Percentiles rank a stretch among this genome's conserved stretches.
These are phyloP conservation scores for Gryllus longicercus DNA, from an alignment of 2,888 invertebrate genomes.

Conservation along the genomic window DNA sequence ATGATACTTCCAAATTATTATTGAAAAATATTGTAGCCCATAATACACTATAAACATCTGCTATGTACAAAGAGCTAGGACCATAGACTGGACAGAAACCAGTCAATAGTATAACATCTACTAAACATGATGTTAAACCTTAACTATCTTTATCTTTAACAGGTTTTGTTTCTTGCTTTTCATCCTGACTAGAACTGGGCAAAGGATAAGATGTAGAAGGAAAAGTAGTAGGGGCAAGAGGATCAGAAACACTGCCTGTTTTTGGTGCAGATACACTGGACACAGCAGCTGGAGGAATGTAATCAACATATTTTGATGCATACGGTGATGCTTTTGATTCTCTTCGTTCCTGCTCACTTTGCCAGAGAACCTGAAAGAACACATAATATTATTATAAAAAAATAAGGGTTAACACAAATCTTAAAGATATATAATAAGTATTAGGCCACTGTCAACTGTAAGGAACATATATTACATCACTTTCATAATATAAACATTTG, in stretches of 20 bases:
- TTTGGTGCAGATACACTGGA: neutral
- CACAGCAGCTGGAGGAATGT: neutral
- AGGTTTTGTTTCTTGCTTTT: neutral
- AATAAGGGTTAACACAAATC: neutral
- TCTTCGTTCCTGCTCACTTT: slow-evolving; percentile 65
- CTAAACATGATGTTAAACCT: neutral
- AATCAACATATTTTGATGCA: neutral
- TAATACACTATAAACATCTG: neutral
- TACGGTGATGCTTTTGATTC: slow-evolving; percentile 50
- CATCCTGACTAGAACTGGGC: neutral
- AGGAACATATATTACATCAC: neutral
- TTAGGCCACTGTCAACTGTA: no score
- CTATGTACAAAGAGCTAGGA: neutral
- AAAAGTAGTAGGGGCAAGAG: neutral
- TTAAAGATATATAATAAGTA: neutral
- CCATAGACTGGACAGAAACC: neutral
- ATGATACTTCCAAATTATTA: no score
- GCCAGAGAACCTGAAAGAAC: slow-evolving; percentile 63
- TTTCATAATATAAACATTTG: neutral
- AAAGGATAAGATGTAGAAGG: neutral
- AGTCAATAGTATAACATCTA: neutral
- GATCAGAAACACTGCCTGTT: neutral
- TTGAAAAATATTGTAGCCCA: no score
- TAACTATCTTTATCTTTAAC: neutral
- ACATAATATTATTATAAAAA: neutral